Conservation (phyloP, 2,113 vertebrate species). For the Cephalopholis sonnerati region DNA sequence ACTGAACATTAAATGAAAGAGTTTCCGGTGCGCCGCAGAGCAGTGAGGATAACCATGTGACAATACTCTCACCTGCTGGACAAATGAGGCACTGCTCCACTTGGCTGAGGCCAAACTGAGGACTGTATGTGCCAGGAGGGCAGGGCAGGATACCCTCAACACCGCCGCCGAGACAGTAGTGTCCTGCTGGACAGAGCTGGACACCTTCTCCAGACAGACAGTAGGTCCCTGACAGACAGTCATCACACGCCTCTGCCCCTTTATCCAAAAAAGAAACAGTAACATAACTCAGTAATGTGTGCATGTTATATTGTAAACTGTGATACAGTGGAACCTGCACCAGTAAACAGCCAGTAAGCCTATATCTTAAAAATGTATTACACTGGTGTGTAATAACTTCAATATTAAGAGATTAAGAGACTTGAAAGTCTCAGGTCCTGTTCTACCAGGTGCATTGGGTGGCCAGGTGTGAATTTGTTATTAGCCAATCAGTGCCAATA, state of each 20-base stretch:
- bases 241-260: slow-evolving; percentile 84
- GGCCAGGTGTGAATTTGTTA: no score
- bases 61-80: slow-evolving; percentile 87
- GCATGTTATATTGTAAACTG: not conserved
- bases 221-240: slow-evolving; percentile 88
- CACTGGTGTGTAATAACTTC: no score
- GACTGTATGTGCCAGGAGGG: slow-evolving; percentile 87
- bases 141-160: slow-evolving; percentile 83
- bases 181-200: slow-evolving; percentile 84
- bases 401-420: no score
- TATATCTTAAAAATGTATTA: no score
- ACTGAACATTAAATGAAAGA: not conserved
- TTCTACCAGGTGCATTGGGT: no score
- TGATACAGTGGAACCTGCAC: not conserved
- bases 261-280: slow-evolving; percentile 1
- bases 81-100: slow-evolving; percentile 87
- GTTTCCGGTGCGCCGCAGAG: not conserved
- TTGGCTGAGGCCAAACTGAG: slow-evolving; percentile 81
- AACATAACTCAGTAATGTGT: not conserved
- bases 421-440: no score
- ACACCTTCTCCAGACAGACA: slow-evolving; percentile 83
- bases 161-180: slow-evolving; percentile 86
- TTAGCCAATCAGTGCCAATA: no score
- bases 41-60: slow-evolving; percentile 23
- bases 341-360: no score